Conservation (phyloP, 2,797 vertebrate species). For the Acanthurus lineatus region DNA sequence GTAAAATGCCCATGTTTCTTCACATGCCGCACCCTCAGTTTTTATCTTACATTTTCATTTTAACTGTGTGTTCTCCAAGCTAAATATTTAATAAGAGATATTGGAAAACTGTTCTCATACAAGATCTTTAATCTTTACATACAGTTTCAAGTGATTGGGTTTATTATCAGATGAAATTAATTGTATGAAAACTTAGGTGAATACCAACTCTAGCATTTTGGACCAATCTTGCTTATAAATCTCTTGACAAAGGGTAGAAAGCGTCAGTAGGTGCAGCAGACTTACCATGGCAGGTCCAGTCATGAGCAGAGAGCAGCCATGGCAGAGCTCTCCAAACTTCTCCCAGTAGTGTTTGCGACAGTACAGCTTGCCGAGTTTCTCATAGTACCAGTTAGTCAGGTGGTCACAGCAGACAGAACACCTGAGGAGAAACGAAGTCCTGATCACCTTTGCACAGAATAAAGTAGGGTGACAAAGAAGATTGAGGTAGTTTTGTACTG, state of each 20-base stretch:
- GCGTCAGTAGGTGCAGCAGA: neutral
- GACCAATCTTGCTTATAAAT: neutral
- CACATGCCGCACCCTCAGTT: neutral
- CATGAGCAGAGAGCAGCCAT: conserved; percentile 96
- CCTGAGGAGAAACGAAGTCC: conserved; percentile 76
- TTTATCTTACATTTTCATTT: neutral
- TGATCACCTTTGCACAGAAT: conserved; percentile 23
- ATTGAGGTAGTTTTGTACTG: neutral
- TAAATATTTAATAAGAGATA: neutral
- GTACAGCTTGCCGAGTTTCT: conserved; percentile 94
- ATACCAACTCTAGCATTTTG: too few relatives aligned
- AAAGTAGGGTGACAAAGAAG: conserved; percentile 13
- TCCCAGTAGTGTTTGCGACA: conserved; percentile 96
- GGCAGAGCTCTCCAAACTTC: conserved; percentile 95
- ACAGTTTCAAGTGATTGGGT: too few relatives aligned
- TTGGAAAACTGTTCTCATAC: conserved; percentile 3
- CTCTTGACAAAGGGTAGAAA: neutral
- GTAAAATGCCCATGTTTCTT: conserved; percentile 4
- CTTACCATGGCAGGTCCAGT: conserved; percentile 97
- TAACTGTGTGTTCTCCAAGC: neutral
- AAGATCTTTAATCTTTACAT: too few relatives aligned
- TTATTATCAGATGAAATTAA: too few relatives aligned
- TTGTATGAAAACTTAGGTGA: too few relatives aligned
- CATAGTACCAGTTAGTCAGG: conserved; percentile 97
- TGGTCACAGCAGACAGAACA: conserved; percentile 95